These are phyloP conservation scores for Zosterops lateralis DNA, from an alignment of 2,113 vertebrate genomes.

Conservation along the genomic window DNA sequence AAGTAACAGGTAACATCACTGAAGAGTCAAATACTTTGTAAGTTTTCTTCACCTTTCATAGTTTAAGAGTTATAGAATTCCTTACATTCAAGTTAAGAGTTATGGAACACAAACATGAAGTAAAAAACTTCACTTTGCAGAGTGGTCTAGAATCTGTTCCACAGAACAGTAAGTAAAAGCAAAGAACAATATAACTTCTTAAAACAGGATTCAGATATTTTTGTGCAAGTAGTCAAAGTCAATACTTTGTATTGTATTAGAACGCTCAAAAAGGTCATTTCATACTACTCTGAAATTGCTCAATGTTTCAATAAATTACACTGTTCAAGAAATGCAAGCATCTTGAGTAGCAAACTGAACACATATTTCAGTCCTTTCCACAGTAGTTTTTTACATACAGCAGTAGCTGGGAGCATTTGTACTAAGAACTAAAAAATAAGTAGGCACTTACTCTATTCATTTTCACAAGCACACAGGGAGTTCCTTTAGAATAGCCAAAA, in stretches of 20 bases:
- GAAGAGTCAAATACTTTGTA: not conserved
- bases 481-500: conserved; percentile 87
- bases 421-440: not conserved
- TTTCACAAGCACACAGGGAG: conserved; percentile 91
- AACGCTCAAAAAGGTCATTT: not conserved
- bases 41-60: not conserved
- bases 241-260: not conserved
- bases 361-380: not conserved
- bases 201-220: not conserved
- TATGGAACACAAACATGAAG: not conserved
- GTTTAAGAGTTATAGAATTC: not conserved
- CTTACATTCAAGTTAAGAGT: not conserved
- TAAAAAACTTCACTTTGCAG: not conserved
- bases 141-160: not conserved
- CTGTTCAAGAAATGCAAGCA: not conserved
- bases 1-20: not conserved
- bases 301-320: not conserved
- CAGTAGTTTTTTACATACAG: not conserved
- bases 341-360: not conserved
- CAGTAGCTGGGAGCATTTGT: not conserved
- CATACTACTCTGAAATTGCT: not conserved
- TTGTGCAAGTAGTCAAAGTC: not conserved
- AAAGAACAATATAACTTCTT: not conserved
- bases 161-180: not conserved
- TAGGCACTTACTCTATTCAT: conserved; percentile 90